These are phyloP conservation scores for Siniperca obscura DNA, from an alignment of 2,797 vertebrate species.

Conservation along the genomic window DNA sequence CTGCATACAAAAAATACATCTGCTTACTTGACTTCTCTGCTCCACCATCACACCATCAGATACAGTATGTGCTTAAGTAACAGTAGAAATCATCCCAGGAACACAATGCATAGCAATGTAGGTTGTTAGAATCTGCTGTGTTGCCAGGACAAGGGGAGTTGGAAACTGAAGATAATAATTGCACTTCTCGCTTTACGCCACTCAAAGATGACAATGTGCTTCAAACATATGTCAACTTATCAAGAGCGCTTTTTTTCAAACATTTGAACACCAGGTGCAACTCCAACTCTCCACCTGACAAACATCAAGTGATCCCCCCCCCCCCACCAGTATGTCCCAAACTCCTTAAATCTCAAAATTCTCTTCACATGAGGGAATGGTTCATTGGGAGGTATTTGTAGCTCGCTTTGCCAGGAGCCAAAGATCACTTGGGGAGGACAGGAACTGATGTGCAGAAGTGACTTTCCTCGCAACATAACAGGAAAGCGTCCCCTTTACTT, in stretches of 20 bases:
- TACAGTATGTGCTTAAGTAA: conserved; percentile 68
- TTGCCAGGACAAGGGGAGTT: conserved; percentile 48
- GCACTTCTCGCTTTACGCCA: conserved; percentile 65
- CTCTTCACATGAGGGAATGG: conserved; percentile 54
- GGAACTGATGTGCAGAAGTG: conserved; percentile 66
- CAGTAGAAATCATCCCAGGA: conserved; percentile 63
- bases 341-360: conserved; percentile 60
- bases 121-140: conserved; percentile 49
- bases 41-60: conserved; percentile 54
- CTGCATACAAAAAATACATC: conserved; percentile 71
- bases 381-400: conserved; percentile 61
- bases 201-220: conserved; percentile 58
- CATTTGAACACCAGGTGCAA: conserved; percentile 28
- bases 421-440: conserved; percentile 73
- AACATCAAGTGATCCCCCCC: conserved; percentile 62
- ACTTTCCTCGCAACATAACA: conserved; percentile 51
- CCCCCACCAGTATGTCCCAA: conserved; percentile 49
- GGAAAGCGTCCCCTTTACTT: conserved; percentile 63
- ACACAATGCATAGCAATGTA: conserved; percentile 56
- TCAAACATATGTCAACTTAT: conserved; percentile 47
- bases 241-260: conserved; percentile 49
- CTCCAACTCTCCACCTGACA: conserved; percentile 56
- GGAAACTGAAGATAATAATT: conserved; percentile 53
- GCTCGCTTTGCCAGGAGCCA: conserved; percentile 48
- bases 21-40: conserved; percentile 52